Evolutionary conservation across 1,140 invertebrate species (phyloP).

Genomic region (Magallana angulata): DNA sequence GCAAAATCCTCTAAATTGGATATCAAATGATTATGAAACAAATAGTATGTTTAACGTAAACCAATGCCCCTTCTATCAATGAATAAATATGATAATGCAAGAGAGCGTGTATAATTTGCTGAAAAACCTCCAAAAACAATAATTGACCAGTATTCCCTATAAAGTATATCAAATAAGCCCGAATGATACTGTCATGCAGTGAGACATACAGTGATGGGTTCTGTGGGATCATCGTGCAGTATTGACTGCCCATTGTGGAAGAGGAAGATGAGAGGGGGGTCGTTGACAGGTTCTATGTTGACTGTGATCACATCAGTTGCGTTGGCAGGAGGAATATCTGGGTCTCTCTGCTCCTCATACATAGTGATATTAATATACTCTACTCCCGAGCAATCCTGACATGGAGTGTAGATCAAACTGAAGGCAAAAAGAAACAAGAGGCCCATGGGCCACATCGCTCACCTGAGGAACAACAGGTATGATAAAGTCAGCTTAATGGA

Average conservation of each 20-base stretch:
- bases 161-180: no score
- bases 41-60: neutral
- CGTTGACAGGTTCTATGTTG: slow-evolving; percentile 44
- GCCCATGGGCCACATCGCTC: no score
- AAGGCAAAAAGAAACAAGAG: neutral
- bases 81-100: no score
- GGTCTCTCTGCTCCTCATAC: slow-evolving; percentile 47
- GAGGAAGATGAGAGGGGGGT: slow-evolving; percentile 48
- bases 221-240: slow-evolving; percentile 46
- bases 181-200: no score
- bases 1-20: no score
- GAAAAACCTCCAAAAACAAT: no score
- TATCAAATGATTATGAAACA: neutral
- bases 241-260: slow-evolving; percentile 44
- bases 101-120: no score
- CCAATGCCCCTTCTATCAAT: no score
- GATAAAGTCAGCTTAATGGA: no score
- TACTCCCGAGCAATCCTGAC: slow-evolving; percentile 47
- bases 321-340: slow-evolving; percentile 48
- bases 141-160: no score
- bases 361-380: slow-evolving; percentile 45
- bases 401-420: slow-evolving; percentile 54
- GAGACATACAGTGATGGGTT: slow-evolving; percentile 47
- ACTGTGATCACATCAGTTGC: slow-evolving; percentile 27
- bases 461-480: no score